A percentile compares a stretch with the other conserved stretches of the same genome.
Evolutionary conservation across 2,113 vertebrate species (phyloP).

Genomic region (Clarias batrachus): DNA sequence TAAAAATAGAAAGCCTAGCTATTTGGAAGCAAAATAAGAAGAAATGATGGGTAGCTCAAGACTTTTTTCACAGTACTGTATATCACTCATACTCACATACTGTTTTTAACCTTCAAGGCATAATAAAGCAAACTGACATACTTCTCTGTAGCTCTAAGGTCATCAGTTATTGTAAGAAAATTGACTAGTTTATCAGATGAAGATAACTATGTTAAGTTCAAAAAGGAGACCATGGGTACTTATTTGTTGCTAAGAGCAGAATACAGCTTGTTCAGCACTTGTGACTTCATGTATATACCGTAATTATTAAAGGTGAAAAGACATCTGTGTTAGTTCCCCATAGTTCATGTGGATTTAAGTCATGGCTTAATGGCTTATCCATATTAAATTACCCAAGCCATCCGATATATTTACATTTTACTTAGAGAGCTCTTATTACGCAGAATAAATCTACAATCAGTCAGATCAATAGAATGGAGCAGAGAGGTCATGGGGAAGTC

Average conservation of each 20-base stretch:
- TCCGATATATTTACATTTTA: slow-evolving; percentile 65
- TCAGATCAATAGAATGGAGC: slow-evolving; percentile 60
- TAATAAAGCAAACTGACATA: neutral
- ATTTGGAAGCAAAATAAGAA: too few relatives aligned
- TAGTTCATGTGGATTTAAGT: slow-evolving; percentile 55
- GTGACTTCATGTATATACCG: neutral
- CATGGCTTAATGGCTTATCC: slow-evolving; percentile 51
- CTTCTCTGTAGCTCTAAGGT: neutral
- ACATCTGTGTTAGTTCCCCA: slow-evolving; percentile 51
- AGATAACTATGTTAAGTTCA: neutral
- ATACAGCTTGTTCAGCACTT: slow-evolving; percentile 56
- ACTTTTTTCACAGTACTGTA: too few relatives aligned
- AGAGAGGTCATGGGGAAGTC: slow-evolving; percentile 39
- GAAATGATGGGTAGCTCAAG: too few relatives aligned
- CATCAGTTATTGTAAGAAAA: neutral
- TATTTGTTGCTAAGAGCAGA: slow-evolving; percentile 63
- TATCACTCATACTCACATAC: neutral
- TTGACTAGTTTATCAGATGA: neutral
- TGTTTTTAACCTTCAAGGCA: neutral
- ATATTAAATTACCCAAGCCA: slow-evolving; percentile 66
- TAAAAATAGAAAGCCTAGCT: too few relatives aligned
- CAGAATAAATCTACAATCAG: slow-evolving; percentile 59
- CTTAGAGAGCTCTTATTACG: slow-evolving; percentile 65
- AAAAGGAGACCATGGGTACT: slow-evolving; percentile 10
- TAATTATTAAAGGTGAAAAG: slow-evolving; percentile 43